Base-by-base conservation (phyloP, 1,140 invertebrate species). In the Drosophila navojoa region DNA sequence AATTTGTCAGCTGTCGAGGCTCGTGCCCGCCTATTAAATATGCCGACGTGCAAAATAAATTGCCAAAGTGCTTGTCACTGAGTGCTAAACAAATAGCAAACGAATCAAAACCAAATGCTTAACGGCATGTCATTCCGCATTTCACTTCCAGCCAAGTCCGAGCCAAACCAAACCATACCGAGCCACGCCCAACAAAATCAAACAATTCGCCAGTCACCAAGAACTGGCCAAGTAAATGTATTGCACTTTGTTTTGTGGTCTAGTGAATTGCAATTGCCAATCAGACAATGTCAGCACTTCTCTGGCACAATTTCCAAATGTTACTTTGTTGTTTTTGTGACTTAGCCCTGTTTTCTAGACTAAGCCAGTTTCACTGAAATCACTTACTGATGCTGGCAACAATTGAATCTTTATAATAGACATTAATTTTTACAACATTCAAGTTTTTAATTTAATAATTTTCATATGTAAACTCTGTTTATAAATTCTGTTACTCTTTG, bases 221-320 rank as follows among this genome's bases (percentile, higher is more conserved):
- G 47, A 67, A 67, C 22, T 67, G 63, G 7, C 16, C 57, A 73
- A 73, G 71, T 55, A 45, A 68, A 59, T 69, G 15, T 49, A 69
- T 69, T 73, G 64, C 71, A 73, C 57, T 73, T 61, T 73, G 71
- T 61, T 61, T 73, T 71, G 61, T 49, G 64, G 71, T 69, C 64
- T 73, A 57, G 22, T 35, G 50, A 69, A 40, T 49, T 73, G 64
- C 64, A 72, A 72, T 72, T 72, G 62, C 54, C 64, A 72, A 73
- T 73, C 71, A 73, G 64, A 73, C 71, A 61, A 57, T 61, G 66
- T 73, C 66, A 61, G 71, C 71, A 73, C 49, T 73, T 68, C 45
- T 68, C 54, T 54, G 32, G 16, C 40, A 68, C 57, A 55, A 54
- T 68, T 72, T 49, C 49, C 59, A 67, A 61, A 68, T 73, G 57